Percentiles rank a stretch among this genome's conserved stretches.
Evolutionary conservation across 2,113 vertebrate species (phyloP).

Genomic region (Bujurquina vittata): DNA sequence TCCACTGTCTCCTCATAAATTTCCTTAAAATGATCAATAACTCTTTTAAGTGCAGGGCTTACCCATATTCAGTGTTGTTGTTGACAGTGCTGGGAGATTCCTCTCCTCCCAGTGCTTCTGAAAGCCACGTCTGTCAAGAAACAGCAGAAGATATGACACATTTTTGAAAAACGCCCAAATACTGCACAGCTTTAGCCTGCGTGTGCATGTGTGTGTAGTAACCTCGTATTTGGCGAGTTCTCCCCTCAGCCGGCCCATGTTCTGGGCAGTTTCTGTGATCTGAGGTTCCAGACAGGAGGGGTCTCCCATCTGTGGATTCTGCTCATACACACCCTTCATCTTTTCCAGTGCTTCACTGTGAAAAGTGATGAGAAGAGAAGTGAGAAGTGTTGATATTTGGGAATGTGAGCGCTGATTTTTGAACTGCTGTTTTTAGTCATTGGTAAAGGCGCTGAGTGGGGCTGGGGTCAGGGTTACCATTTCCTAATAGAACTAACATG

Average conservation of each 20-base stretch:
- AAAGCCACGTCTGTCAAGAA: conserved; percentile 80
- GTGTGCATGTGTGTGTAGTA: neutral
- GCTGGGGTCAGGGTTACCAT: neutral
- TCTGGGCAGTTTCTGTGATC: conserved; percentile 88
- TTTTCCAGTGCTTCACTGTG: conserved; percentile 91
- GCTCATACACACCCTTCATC: conserved; percentile 96
- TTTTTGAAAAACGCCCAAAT: neutral
- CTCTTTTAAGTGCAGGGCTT: conserved; percentile 7
- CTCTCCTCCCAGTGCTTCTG: conserved; percentile 80
- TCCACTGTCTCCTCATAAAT: neutral
- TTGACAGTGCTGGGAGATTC: conserved; percentile 72
- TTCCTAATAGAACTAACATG: neutral
- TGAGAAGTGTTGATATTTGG: conserved; percentile 1
- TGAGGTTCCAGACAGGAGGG: conserved; percentile 92
- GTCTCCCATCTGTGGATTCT: conserved; percentile 94
- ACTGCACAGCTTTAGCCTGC: neutral
- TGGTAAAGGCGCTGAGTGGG: neutral
- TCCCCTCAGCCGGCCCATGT: conserved; percentile 86
- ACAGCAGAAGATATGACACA: neutral
- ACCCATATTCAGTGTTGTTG: conserved; percentile 79
- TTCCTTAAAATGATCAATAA: neutral
- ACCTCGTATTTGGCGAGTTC: conserved; percentile 95
- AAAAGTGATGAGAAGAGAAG: neutral
- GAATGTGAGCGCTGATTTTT: conserved; percentile 1
- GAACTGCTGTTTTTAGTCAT: neutral